phyloP scores from a whole-genome alignment of 2,113 vertebrate species.

The Caloenas nicobarica region DNA sequence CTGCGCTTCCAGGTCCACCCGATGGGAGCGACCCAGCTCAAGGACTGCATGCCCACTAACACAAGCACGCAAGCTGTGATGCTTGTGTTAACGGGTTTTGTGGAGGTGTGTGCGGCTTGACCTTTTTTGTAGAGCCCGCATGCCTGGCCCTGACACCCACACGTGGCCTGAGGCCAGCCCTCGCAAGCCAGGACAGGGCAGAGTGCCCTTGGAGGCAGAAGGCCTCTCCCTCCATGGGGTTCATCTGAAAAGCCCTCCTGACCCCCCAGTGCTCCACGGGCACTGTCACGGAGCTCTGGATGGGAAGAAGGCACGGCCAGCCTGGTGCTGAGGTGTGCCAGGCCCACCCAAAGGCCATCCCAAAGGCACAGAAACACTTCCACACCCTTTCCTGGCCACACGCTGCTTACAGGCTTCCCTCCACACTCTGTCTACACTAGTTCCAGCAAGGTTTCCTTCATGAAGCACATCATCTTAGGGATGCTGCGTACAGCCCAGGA shows the following conservation, averaged over 20 bases:
- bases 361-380: not conserved
- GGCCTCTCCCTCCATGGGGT: not conserved
- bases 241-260: not conserved
- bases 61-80: too few relatives aligned
- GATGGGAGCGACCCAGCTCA: not conserved
- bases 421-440: accelerated
- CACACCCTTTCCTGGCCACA: not conserved
- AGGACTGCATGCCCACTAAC: not conserved
- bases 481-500: not conserved
- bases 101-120: accelerated
- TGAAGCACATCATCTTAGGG: accelerated
- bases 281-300: accelerated
- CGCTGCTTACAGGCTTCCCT: not conserved
- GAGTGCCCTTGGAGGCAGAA: not conserved
- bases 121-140: not conserved
- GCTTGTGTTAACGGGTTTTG: not conserved
- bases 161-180: accelerated
- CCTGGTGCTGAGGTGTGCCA: accelerated
- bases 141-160: not conserved
- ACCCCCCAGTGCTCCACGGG: accelerated
- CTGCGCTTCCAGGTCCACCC: not conserved
- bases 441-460: not conserved
- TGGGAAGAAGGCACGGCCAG: not conserved
- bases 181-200: not conserved
- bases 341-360: not conserved